Evolutionary conservation across 2,113 vertebrate genomes (phyloP), one percentile per base, ranked within the genome.

Genomic region (Blennius ocellaris): DNA sequence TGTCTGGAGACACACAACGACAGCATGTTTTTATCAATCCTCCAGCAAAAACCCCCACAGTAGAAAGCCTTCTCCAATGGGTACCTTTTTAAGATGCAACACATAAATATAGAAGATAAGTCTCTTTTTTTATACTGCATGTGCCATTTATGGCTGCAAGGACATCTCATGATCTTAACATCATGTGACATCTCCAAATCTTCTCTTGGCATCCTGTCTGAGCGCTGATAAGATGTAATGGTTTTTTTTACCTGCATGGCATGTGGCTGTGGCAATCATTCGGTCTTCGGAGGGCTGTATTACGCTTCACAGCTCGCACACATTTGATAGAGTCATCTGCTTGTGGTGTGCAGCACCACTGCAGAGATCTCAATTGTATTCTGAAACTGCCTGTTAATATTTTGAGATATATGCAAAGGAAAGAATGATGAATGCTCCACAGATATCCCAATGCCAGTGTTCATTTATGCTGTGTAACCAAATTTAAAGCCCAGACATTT

Each of bases 181-280:
- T 72, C 43, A 62, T 30, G 40, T 48, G 58, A 54, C 41, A 55
- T 77, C 39, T 43, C 49, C 5, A 54, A 56, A 69, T 76, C 40
- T 51, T 58, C 14, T 45, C 37, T 48, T 65, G 21, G 6, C 72
- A 14, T 58, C 40, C 51, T 44, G 68, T 64, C 49, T 74, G 65
- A 82, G 50, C 76, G 0, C 76, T 73, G 82, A 89, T 78, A 72
- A 83, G 51, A 64, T 39, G 9, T 40, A 55, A 65, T 77, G 72
- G 60, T 15, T 79, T 86, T 79, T 86, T 74, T 72, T 62, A 84
- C 58, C 76, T 82, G 69, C 50, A 17, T 70, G 66, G 38, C 62
- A 21, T 76, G 74, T 68, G 57, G 65, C 73, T 53, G 51, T 48
- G 64, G 36, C 57, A 71, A 57, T 64, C 76, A 30, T 63, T 69